Conservation (phyloP, 2,888 invertebrate species). For the Elysia crispata region DNA sequence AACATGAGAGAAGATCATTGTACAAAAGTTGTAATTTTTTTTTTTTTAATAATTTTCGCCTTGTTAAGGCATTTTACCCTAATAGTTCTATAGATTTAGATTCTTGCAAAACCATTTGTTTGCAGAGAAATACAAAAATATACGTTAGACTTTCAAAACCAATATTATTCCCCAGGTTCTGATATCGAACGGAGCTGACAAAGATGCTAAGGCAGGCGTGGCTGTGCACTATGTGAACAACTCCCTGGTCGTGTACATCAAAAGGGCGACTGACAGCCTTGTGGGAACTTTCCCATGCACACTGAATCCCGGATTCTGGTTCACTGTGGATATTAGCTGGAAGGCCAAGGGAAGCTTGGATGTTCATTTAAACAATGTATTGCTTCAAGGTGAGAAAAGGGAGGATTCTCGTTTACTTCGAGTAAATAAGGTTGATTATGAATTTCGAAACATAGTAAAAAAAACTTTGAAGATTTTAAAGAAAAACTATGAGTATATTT, state of each 20-base stretch:
- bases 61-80: too few relatives aligned
- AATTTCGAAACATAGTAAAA: too few relatives aligned
- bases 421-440: neutral
- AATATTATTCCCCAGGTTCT: constrained; percentile 51
- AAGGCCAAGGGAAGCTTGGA: neutral
- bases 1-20: too few relatives aligned
- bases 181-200: constrained; percentile 64
- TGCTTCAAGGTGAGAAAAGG: neutral
- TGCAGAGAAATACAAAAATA: too few relatives aligned
- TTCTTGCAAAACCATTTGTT: too few relatives aligned
- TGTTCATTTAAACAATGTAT: constrained; percentile 15
- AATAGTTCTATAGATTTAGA: too few relatives aligned
- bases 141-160: too few relatives aligned
- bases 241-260: constrained; percentile 56
- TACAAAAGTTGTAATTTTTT: too few relatives aligned
- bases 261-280: constrained; percentile 48
- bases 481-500: too few relatives aligned
- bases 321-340: constrained; percentile 42
- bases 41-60: too few relatives aligned
- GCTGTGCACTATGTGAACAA: constrained; percentile 57
- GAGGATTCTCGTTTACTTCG: neutral
- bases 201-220: constrained; percentile 53
- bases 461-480: too few relatives aligned
- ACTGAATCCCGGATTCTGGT: constrained; percentile 23
- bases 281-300: neutral